Evolutionary conservation across 1,140 invertebrate species (phyloP), one percentile per base, ranked within the genome.

Genomic region (Tetragnatha versicolor): DNA sequence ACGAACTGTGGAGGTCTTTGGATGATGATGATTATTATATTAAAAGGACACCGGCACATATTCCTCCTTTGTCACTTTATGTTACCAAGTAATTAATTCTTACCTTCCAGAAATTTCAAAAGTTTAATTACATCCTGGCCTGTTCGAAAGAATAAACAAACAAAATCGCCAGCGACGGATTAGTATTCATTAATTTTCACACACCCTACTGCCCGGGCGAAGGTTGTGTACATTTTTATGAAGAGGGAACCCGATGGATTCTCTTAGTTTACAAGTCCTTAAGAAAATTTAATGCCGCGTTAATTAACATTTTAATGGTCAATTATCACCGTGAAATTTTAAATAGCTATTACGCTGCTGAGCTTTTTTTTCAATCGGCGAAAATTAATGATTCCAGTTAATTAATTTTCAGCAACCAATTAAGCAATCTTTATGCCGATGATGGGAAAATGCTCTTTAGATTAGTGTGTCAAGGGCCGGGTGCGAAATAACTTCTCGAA

Each of bases 271-370:
- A 58, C 33, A 39, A 70, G 27, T 70, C 31, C 22, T 70, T 70
- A 37, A 70, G 68, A 70, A 70, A 12, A 68, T 37, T 49, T 70
- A 70, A 70, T 70, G 25, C 68, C 31, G 9, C 31, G 33, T 47
- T 70, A 70, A 70, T 70, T 70, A 70, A 70, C 68, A 70, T 70
- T 70, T 70, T 70, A 70, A 70, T 70, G 49, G 68, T 70, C 68
- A 70, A 49, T 70, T 70, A 70, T 70, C 42, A 33, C n/a, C 31
- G 33, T 39, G 22, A 39, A 55, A 70, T 29, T 70, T 55, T 70
- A 70, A 70, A 70, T 70, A 70, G 68, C 68, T 37, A 55, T 70
- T 70, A 42, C 47, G 2, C 10, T 9, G 27, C 6, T 7, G 7
- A 45, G 25, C 12, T 29, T 65, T 69, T 69, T 69, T 51, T 33